These are phyloP conservation scores for Drosophila greeni DNA, from an alignment of 2,888 invertebrate species.

Conservation along the genomic window DNA sequence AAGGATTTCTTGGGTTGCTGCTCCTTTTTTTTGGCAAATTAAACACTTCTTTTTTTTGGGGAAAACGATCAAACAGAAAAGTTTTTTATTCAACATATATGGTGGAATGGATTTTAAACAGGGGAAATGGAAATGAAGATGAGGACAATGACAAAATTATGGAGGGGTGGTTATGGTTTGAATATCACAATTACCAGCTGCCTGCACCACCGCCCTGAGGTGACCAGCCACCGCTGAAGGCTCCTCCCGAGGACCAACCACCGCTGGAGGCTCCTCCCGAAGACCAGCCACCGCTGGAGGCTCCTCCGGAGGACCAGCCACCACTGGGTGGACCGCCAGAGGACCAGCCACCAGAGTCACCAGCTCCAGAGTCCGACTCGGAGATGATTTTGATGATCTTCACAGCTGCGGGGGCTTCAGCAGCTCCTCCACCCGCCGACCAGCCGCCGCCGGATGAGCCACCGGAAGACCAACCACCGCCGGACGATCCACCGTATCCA, in stretches of 20 bases:
- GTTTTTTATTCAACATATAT: slow-evolving; percentile 67
- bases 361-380: slow-evolving; percentile 30
- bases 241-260: slow-evolving; percentile 39
- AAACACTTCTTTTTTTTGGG: slow-evolving; percentile 53
- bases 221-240: slow-evolving; percentile 45
- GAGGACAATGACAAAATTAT: slow-evolving; percentile 30
- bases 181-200: slow-evolving; percentile 62
- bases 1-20: slow-evolving; percentile 47
- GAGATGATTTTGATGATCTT: slow-evolving; percentile 38
- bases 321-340: slow-evolving; percentile 32
- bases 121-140: slow-evolving; percentile 30
- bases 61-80: slow-evolving; percentile 56
- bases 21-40: slow-evolving; percentile 22
- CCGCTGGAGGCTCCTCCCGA: slow-evolving; percentile 17
- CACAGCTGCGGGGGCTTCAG: slow-evolving; percentile 15
- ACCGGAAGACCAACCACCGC: slow-evolving; percentile 41
- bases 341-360: slow-evolving; percentile 32
- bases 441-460: slow-evolving; percentile 50
- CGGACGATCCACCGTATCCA: slow-evolving; percentile 52
- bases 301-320: slow-evolving; percentile 40
- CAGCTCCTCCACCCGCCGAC: slow-evolving; percentile 35
- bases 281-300: slow-evolving; percentile 25
- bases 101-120: slow-evolving; percentile 13
- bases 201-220: slow-evolving; percentile 47
- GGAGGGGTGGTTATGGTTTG: slow-evolving; percentile 27